phyloP scores from a whole-genome alignment of 2,113 vertebrate species.

The Malurus alboscapulatus region DNA sequence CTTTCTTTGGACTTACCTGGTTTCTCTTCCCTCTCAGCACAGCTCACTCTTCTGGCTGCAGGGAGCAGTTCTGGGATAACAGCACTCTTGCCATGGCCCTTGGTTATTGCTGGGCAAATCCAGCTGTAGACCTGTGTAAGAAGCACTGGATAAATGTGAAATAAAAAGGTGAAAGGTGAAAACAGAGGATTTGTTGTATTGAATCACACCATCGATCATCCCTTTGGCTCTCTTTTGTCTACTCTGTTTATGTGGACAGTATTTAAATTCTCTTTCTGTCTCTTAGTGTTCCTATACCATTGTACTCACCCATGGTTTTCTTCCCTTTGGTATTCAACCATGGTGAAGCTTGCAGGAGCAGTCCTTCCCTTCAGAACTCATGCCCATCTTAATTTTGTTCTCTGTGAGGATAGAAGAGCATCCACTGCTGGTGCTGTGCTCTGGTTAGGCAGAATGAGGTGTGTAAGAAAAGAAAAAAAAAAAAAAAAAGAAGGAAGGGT shows the following conservation, averaged over 20 bases:
- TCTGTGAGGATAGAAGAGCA: background rate
- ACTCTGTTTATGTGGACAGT: background rate
- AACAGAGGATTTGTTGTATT: background rate
- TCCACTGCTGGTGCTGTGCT: background rate
- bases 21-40: background rate
- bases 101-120: background rate
- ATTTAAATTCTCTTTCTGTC: background rate
- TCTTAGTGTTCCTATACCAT: background rate
- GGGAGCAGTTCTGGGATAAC: background rate
- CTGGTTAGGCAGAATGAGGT: background rate
- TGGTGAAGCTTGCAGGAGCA: background rate
- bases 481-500: accelerated
- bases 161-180: background rate
- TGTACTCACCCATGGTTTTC: background rate
- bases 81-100: background rate
- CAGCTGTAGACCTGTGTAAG: background rate
- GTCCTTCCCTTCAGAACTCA: background rate
- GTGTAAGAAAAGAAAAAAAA: background rate
- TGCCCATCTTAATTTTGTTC: background rate
- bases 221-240: background rate
- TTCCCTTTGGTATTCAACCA: background rate
- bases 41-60: background rate
- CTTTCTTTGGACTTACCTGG: background rate
- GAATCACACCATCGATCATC: background rate
- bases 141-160: background rate